Base-by-base conservation (phyloP, 2,113 vertebrate genomes). In the Pteronura brasiliensis region DNA sequence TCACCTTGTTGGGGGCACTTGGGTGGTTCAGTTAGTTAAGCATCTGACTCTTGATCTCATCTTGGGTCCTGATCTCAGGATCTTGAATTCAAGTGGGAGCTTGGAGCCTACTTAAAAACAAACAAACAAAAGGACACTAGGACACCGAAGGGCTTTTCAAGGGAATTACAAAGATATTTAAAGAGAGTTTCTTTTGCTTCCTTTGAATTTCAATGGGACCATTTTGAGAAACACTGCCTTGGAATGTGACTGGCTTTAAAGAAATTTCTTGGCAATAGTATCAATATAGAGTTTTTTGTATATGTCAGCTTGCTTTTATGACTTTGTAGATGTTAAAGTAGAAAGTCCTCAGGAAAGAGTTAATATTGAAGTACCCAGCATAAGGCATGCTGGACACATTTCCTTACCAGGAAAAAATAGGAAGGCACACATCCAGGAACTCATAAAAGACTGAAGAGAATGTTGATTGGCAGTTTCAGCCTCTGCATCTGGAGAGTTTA, bases 401-500 rank as follows among this genome's bases (percentile, higher is more conserved):
- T 96, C 47, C 83, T 96, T 89, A 81, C 15, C 47, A 83, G 81
- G 82, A 76, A 44, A 95, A 89, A 69, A 55, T 1, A 11, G 27
- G 42, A 88, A 55, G 49, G 92, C 82, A 42, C 80, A 77, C 31
- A 79, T 96, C 87, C 96, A 97, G 92, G 83, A 96, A 92, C 86
- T 93, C 96, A 95, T 67, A 93, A 81, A 96, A 90, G 82, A 95
- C 69, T 93, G 79, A 57, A 76, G 83, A 79, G n/a, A 83, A 71
- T 55, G 65, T 61, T 47, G 67, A 96, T 55, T 95, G 93, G 92
- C 80, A 79, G 69, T 90, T 95, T 93, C 71, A 96, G 96, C 69
- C 63, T 89, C 95, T 87, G 92, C 92, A 97, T 97, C 96, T 97
- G 92, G 63, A 87, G 67, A 95, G 74, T 81, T 77, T 97, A 95